Evolutionary conservation across 2,797 vertebrate species (phyloP).

Genomic region (Phataginus tricuspis): DNA sequence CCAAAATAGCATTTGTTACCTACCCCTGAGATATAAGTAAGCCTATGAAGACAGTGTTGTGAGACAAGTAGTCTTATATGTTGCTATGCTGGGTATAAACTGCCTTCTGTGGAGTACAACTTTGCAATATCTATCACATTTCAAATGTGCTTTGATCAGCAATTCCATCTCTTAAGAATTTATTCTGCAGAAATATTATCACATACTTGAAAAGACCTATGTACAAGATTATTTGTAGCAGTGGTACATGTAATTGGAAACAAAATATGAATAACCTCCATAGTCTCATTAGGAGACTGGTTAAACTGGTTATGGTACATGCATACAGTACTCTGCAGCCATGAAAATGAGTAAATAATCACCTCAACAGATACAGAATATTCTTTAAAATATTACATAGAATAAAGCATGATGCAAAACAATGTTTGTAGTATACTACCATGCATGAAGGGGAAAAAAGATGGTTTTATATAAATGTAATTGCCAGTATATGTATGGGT

Average conservation of each 20-base stretch:
- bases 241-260: constrained; percentile 29
- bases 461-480: neutral
- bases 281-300: neutral
- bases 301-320: constrained; percentile 22
- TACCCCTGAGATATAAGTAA: neutral
- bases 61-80: neutral
- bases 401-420: neutral
- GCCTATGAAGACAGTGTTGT: neutral
- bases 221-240: constrained; percentile 12
- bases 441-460: neutral
- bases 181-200: constrained; percentile 29
- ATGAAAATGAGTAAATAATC: neutral
- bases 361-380: neutral
- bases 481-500: neutral
- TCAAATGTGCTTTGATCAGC: neutral
- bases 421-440: neutral
- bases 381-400: neutral
- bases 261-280: neutral
- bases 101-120: neutral
- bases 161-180: constrained; percentile 32
- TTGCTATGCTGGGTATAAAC: neutral
- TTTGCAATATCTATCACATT: neutral
- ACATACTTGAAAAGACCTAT: constrained; percentile 35
- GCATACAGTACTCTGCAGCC: neutral
- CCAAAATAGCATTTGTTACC: neutral